Percentiles rank a stretch among this genome's conserved stretches.
Evolutionary conservation across 1,140 invertebrate genomes (phyloP).

Genomic region (Danaus plexippus): DNA sequence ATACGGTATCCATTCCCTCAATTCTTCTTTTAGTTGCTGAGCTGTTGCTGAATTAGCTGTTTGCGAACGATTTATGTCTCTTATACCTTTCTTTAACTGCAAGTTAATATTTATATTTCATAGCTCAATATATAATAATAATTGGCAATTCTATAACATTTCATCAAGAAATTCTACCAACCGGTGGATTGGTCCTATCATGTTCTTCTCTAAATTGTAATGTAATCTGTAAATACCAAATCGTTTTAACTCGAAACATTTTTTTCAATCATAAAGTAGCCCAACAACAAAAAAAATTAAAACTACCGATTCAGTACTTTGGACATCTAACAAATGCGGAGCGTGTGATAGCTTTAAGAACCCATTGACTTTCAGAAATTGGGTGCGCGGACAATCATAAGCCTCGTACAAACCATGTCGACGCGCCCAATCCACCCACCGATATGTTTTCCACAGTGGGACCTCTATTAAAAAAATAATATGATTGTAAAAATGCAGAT

Average conservation of each 20-base stretch:
- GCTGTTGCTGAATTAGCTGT: slow-evolving; percentile 15
- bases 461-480: slow-evolving; percentile 40
- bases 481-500: background rate
- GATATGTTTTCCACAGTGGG: slow-evolving; percentile 49
- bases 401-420: slow-evolving; percentile 50
- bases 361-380: slow-evolving; percentile 47
- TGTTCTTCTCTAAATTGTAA: slow-evolving; percentile 41
- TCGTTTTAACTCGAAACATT: background rate
- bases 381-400: slow-evolving; percentile 52
- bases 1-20: slow-evolving; percentile 45
- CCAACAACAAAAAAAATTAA: slow-evolving; percentile 6
- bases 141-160: too few relatives aligned
- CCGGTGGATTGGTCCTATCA: slow-evolving; percentile 27
- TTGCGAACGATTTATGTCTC: slow-evolving; percentile 26
- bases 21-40: slow-evolving; percentile 40
- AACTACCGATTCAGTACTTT: slow-evolving; percentile 53
- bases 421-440: slow-evolving; percentile 59
- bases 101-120: background rate
- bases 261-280: background rate
- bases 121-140: too few relatives aligned
- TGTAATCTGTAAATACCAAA: slow-evolving; percentile 36
- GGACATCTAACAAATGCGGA: slow-evolving; percentile 55
- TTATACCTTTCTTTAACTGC: slow-evolving; percentile 24
- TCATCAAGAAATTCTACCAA: slow-evolving; percentile 20
- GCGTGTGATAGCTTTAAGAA: slow-evolving; percentile 50